These are phyloP conservation scores for Sphinx pinastri DNA, from an alignment of 2,888 invertebrate genomes.

Conservation along the genomic window DNA sequence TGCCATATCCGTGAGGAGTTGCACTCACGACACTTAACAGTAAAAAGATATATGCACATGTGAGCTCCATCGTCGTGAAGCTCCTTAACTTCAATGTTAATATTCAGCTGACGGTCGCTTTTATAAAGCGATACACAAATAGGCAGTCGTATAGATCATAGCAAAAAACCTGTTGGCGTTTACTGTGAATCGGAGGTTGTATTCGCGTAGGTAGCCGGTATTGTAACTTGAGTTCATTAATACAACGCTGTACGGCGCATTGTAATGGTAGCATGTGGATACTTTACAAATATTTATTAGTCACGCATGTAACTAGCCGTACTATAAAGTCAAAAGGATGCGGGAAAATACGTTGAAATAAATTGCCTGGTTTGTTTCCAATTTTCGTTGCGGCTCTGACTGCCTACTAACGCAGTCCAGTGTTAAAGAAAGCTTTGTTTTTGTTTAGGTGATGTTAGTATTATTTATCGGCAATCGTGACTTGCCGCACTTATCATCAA, in stretches of 20 bases:
- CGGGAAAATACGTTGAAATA: slow-evolving; percentile 52
- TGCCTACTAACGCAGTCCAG: neutral
- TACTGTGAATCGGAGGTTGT: slow-evolving; percentile 72
- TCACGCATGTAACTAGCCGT: slow-evolving; percentile 45
- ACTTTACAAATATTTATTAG: slow-evolving; percentile 53
- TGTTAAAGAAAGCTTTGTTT: neutral
- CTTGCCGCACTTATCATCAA: too few relatives aligned
- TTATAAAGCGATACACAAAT: slow-evolving; percentile 81
- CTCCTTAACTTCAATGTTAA: slow-evolving; percentile 72
- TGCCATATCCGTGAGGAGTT: slow-evolving; percentile 72
- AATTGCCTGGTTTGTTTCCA: slow-evolving; percentile 28
- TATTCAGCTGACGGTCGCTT: slow-evolving; percentile 62
- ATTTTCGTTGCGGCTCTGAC: slow-evolving; percentile 41
- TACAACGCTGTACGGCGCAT: slow-evolving; percentile 49
- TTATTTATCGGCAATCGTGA: too few relatives aligned
- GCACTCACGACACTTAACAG: slow-evolving; percentile 59
- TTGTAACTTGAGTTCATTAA: slow-evolving; percentile 58
- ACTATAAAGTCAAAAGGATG: slow-evolving; percentile 38
- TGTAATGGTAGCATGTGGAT: slow-evolving; percentile 45
- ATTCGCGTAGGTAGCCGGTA: slow-evolving; percentile 62
- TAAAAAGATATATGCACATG: slow-evolving; percentile 62
- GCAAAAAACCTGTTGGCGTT: slow-evolving; percentile 77
- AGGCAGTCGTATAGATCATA: slow-evolving; percentile 64
- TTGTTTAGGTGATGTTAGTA: too few relatives aligned
- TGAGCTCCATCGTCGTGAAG: slow-evolving; percentile 76